phyloP scores from a whole-genome alignment of 2,888 invertebrate species.

The Epinotia nisella region DNA sequence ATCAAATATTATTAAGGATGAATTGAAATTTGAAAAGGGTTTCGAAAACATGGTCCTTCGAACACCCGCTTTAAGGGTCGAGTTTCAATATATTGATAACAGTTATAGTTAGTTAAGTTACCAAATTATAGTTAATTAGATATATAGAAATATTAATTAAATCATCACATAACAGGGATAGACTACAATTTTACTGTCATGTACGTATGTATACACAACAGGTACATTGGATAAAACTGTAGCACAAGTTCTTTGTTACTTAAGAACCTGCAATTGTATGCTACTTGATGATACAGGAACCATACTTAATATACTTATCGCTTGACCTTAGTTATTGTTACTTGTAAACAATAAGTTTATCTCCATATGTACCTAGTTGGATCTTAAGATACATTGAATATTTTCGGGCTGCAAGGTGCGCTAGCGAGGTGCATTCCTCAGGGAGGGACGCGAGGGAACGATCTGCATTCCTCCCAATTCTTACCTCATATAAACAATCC shows the following conservation, averaged over 20 bases:
- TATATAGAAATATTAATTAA: neutral
- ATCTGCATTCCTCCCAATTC: constrained; percentile 78
- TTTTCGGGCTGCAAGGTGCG: constrained; percentile 79
- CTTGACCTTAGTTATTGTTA: constrained; percentile 30
- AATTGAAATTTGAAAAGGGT: no score
- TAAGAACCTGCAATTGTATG: constrained; percentile 10
- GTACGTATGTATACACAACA: constrained; percentile 5
- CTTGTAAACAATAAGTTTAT: constrained; percentile 26
- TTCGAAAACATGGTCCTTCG: constrained; percentile 17
- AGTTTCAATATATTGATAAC: neutral
- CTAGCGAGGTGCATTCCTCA: constrained; percentile 78
- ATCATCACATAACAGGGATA: neutral
- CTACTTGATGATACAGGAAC: constrained; percentile 18
- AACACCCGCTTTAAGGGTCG: neutral
- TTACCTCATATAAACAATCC: constrained; percentile 70
- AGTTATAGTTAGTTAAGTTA: neutral
- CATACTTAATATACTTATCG: no score
- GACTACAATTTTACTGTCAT: neutral
- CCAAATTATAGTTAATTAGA: neutral
- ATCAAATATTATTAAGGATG: no score
- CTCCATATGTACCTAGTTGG: neutral
- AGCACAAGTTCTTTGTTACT: constrained; percentile 23
- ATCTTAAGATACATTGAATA: constrained; percentile 52
- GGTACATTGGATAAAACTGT: neutral
- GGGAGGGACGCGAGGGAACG: constrained; percentile 79